Conservation (phyloP, 2,797 vertebrate species). For the Sandelia bainsii region DNA sequence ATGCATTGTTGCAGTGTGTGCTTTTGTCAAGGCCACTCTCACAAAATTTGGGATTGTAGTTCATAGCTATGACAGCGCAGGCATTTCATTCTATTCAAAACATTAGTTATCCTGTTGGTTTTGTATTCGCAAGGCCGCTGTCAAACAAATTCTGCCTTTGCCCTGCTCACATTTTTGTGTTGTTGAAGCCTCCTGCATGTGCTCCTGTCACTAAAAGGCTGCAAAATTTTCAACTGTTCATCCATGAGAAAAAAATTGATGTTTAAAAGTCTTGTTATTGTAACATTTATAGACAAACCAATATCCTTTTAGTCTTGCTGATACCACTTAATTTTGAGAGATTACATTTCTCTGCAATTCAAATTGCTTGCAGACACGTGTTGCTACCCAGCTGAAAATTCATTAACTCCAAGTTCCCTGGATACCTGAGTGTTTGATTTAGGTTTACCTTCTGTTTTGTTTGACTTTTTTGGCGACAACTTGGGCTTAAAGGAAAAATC, state of each 20-base stretch:
- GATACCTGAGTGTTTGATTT: slow-evolving; percentile 43
- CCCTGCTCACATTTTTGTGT: neutral
- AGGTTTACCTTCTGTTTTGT: slow-evolving; percentile 34
- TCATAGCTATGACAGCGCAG: slow-evolving; percentile 30
- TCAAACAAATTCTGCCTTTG: slow-evolving; percentile 47
- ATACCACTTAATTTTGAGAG: slow-evolving; percentile 28
- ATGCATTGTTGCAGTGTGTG: slow-evolving; percentile 29
- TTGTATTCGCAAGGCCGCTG: slow-evolving; percentile 60
- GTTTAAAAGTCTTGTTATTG: slow-evolving; percentile 4
- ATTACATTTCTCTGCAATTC: neutral
- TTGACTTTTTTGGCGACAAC: slow-evolving; percentile 29
- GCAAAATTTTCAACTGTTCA: neutral
- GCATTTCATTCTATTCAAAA: slow-evolving; percentile 30
- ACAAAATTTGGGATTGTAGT: slow-evolving; percentile 22
- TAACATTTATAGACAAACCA: neutral
- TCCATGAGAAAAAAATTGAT: neutral
- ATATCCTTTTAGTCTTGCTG: neutral
- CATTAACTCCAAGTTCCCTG: slow-evolving; percentile 34
- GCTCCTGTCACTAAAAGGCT: neutral
- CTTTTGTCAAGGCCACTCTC: slow-evolving; percentile 42
- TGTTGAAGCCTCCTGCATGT: slow-evolving; percentile 4
- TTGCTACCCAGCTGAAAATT: slow-evolving; percentile 8
- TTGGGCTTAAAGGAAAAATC: slow-evolving; percentile 34
- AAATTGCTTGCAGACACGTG: slow-evolving; percentile 15
- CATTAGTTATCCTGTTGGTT: slow-evolving; percentile 44